phyloP scores from a whole-genome alignment of 2,797 vertebrate species.

The Syndactyla subalaris region DNA sequence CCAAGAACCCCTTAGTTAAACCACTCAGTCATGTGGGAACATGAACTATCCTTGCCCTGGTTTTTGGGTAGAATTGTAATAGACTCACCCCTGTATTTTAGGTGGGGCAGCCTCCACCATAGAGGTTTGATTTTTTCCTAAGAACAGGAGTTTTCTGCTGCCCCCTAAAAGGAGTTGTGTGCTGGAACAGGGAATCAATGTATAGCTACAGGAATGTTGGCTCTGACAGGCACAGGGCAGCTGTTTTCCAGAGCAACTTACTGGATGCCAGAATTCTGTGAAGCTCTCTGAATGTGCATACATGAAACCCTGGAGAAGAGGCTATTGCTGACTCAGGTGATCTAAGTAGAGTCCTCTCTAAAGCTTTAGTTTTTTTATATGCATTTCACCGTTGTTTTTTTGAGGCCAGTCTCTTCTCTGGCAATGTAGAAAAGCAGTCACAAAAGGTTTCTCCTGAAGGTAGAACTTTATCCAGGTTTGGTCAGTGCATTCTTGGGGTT shows the following conservation, averaged over 20 bases:
- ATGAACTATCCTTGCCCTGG: neutral
- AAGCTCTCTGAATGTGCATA: neutral
- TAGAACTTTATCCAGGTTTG: too few relatives aligned
- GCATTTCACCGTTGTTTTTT: neutral
- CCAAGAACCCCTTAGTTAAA: neutral
- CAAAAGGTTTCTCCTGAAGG: too few relatives aligned
- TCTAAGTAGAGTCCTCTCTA: neutral
- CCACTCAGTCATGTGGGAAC: neutral
- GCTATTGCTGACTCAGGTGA: neutral
- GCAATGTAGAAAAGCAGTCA: too few relatives aligned
- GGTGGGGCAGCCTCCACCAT: neutral
- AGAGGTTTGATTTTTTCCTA: neutral
- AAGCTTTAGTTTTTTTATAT: neutral
- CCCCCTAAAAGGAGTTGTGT: neutral
- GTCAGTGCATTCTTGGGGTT: too few relatives aligned
- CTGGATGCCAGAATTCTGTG: neutral
- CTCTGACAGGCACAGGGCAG: neutral
- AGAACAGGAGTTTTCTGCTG: neutral
- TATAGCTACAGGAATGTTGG: neutral
- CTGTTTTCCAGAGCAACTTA: neutral
- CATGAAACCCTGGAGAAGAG: neutral
- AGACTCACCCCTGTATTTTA: neutral
- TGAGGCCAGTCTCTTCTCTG: neutral
- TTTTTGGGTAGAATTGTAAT: neutral
- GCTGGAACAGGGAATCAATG: fast-evolving